A percentile compares a stretch with the other conserved stretches of the same genome.
phyloP scores from a whole-genome alignment of 2,113 vertebrate species.

The Oncorhynchus nerka region DNA sequence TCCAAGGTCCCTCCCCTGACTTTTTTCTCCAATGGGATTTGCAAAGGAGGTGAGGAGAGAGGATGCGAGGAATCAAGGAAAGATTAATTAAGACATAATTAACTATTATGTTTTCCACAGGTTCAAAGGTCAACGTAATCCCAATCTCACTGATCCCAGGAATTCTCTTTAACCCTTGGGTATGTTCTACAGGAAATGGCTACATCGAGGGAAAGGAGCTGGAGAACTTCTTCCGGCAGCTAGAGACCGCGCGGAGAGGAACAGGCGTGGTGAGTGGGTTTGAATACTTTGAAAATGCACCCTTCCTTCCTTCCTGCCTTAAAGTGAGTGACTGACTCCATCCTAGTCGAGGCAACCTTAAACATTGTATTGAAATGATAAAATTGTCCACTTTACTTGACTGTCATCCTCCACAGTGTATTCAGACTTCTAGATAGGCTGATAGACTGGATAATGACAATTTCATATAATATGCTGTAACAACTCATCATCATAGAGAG shows the following conservation, averaged over 20 bases:
- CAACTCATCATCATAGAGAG: background rate
- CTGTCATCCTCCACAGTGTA: background rate
- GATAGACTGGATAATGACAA: no score
- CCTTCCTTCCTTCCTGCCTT: background rate
- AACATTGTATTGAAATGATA: background rate
- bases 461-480: background rate
- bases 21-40: no score
- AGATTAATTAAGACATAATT: no score
- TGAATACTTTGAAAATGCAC: background rate
- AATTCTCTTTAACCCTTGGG: background rate
- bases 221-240: constrained; percentile 91
- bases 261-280: constrained; percentile 81
- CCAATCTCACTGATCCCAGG: background rate
- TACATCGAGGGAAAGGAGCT: constrained; percentile 96
- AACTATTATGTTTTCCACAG: background rate
- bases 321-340: background rate
- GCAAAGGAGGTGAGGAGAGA: no score
- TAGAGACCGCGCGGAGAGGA: constrained; percentile 85
- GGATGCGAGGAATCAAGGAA: background rate
- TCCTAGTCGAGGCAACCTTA: no score
- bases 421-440: background rate
- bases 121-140: background rate
- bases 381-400: background rate
- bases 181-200: constrained; percentile 81
- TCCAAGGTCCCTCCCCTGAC: no score